These are phyloP conservation scores for Mus pahari DNA, from an alignment of 2,113 vertebrate species.

Conservation along the genomic window DNA sequence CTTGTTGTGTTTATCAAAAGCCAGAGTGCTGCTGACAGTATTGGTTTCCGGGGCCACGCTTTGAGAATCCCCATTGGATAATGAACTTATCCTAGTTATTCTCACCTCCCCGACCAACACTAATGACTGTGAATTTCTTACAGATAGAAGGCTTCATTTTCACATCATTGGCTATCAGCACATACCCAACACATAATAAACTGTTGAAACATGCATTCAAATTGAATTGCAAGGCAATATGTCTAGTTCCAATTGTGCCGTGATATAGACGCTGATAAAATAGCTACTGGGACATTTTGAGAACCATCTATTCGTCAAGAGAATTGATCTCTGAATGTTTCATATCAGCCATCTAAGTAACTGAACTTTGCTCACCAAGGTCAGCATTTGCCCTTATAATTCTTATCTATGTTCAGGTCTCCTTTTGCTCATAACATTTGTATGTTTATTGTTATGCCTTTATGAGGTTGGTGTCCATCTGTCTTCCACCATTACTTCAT, in stretches of 20 bases:
- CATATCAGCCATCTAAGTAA: not conserved
- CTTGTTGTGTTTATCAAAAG: not conserved
- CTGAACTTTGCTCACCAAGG: not conserved
- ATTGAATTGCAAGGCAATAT: not conserved
- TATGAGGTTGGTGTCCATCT: not conserved
- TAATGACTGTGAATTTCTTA: not conserved
- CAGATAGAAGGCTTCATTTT: not conserved
- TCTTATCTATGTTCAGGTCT: not conserved
- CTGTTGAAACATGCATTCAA: not conserved
- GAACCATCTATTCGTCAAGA: conserved; percentile 24
- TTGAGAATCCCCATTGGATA: not conserved
- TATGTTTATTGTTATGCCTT: not conserved
- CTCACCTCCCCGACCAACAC: not conserved
- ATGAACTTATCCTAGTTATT: not conserved
- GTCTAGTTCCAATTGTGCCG: not conserved
- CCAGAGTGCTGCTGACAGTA: not conserved
- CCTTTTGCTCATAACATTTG: not conserved
- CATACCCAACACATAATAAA: not conserved
- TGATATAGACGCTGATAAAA: not conserved
- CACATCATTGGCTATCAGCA: not conserved
- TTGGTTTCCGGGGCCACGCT: not conserved
- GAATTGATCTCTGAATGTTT: not conserved
- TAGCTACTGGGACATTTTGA: not conserved
- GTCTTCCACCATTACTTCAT: not conserved
- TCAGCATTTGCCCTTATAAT: not conserved